Base-by-base conservation (phyloP, 2,888 invertebrate genomes). In the Heliothis peltigera region DNA sequence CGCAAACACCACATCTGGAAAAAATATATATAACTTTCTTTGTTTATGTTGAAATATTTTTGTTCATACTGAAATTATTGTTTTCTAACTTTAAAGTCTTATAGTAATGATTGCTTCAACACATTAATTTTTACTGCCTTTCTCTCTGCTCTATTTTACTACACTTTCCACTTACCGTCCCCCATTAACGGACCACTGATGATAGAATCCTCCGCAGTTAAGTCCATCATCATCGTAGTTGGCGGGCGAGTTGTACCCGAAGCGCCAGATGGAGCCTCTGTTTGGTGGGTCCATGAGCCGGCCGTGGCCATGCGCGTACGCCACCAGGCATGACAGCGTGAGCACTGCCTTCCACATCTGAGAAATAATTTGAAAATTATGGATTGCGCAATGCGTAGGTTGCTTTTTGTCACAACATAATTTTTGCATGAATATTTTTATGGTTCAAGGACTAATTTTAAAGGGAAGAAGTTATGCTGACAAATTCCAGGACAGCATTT, bases 211-310 rank as follows among this genome's bases (percentile, higher is more conserved):
- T 0, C 98, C 98, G 82, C 98, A 98, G 89, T 97, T 98, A 5
- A 97, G 92, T 77, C 98, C 98, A 80, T 98, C 97, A 84, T 98
- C 98, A 82, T 98, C 98, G 86, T 98, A 98, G 90, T 98, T 97
- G 47, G 97, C 96, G 0, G 96, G 96, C 0, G 97, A 97, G 81
- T 96, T 93, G 89, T 97, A 98, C 21, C 98, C 98, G 86, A 96
- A 96, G 72, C 98, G 95, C 98, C 98, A 98, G 79, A 98, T 97
- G 0, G 97, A 97, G 0, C 97, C 97, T 73, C 98, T 93, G 64
- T 97, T 97, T 0, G 98, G 97, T 0, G 98, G 98, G 82, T 97
- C 96, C 70, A 97, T 95, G 39, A 97, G 91, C 70, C 97, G 95
- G n/a, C 97, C 97, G 87, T 97, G 97, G 1, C 95, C 95, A 28